These are phyloP conservation scores for Hypomesus transpacificus DNA, from an alignment of 2,113 vertebrate species.

Conservation along the genomic window DNA sequence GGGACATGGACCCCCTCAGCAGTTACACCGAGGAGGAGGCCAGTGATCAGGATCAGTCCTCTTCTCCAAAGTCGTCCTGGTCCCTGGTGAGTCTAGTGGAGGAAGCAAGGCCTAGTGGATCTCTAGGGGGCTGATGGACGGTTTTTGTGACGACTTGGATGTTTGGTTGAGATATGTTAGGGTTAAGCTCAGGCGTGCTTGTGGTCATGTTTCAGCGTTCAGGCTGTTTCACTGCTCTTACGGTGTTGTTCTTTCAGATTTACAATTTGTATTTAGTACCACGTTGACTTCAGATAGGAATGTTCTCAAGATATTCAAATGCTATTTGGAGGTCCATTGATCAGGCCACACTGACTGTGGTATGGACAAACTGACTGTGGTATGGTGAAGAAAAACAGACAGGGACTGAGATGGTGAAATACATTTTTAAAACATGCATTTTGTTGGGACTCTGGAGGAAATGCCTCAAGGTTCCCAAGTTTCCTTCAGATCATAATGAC, in stretches of 20 bases:
- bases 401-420: not conserved
- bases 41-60: slow-evolving; percentile 56
- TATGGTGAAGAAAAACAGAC: too few species aligned
- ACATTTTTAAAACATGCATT: not conserved
- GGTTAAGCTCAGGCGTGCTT: too few species aligned
- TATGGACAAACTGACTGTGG: not conserved
- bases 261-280: not conserved
- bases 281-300: not conserved
- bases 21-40: slow-evolving; percentile 49
- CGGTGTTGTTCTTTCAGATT: not conserved
- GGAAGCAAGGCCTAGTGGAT: not conserved
- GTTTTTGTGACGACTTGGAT: too few species aligned
- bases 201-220: too few species aligned
- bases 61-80: slow-evolving; percentile 53
- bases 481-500: too few species aligned
- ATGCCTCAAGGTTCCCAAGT: too few species aligned
- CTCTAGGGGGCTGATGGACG: not conserved
- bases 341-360: not conserved
- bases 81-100: slow-evolving; percentile 66
- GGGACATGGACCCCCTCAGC: slow-evolving; percentile 34
- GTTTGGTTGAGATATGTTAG: not conserved
- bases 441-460: too few species aligned
- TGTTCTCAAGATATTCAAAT: not conserved
- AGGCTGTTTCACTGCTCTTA: not conserved
- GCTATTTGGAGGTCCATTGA: not conserved